Base-by-base conservation (phyloP, 2,113 vertebrate genomes). In the Andinoacara biseriatus region DNA sequence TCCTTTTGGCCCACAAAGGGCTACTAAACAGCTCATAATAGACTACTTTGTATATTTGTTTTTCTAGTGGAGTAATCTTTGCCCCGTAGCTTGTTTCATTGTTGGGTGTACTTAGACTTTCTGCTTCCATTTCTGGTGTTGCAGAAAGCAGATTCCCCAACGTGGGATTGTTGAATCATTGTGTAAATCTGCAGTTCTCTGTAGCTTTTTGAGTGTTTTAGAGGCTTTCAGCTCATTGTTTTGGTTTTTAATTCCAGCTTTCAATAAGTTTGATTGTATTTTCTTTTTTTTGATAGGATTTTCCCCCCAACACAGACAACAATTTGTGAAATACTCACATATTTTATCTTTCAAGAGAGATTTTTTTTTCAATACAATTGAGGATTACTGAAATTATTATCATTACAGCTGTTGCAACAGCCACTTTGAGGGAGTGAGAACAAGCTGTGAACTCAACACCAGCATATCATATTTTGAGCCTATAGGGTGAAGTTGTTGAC, bases 31-130 rank as follows among this genome's bases (percentile, higher is more conserved):
- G 24, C 18, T 46, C 67, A 14, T 52, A 72, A 24, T 56, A 57
- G 59, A 24, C 74, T 52, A 5, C 2, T 82, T 10, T 82, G 69
- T 74, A 14, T 90, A 72, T 87, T 80, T 90, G 40, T 54, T 79
- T 85, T 79, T 61, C 72, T 61, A 24, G 10, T 61, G n/a, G 18
- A 46, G 13, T 56, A 52, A 6, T 7, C 52, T 46, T 75, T 29
- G 6, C 62, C 62, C 67, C 9, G 67, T 33, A 20, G 67, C 52
- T 72, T 54, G 18, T 54, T 54, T 72, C 67, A 72, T 1, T 54
- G 3, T 72, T 31, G 67, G 18, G 26, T 72, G 31, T 33, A 10
- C 31, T 72, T 33, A 72, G 46, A 72, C 17, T 31, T 72, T 9
- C 26, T 31, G 6, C 67, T 54, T 72, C 18, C 67, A 54, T 72